These are phyloP conservation scores for Trachelus iudaicus DNA, from an alignment of 2,888 invertebrate species.

Conservation along the genomic window DNA sequence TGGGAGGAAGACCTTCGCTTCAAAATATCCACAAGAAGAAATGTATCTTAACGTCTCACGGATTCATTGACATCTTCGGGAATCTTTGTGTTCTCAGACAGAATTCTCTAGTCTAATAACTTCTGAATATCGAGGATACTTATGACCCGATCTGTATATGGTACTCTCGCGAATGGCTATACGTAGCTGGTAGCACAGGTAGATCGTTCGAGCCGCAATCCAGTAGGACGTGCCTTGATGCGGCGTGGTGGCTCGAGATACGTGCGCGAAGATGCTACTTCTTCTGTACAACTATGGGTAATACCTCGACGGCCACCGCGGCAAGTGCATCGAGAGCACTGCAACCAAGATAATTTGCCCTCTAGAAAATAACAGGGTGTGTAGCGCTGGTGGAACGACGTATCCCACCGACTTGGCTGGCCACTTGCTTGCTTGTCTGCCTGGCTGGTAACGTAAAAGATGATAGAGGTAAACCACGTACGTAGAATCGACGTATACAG, in stretches of 20 bases:
- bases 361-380: conserved; percentile 61
- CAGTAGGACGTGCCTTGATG: conserved; percentile 64
- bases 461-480: not conserved
- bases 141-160: conserved; percentile 12
- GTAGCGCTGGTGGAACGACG: conserved; percentile 45
- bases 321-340: conserved; percentile 59
- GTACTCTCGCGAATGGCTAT: not conserved
- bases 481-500: not conserved
- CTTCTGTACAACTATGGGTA: conserved; percentile 54
- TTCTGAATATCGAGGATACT: not conserved
- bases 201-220: conserved; percentile 59
- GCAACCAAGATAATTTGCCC: conserved; percentile 56
- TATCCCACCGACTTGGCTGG: conserved; percentile 14
- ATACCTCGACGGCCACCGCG: conserved; percentile 31
- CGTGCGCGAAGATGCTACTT: conserved; percentile 63
- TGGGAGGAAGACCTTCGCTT: conserved; percentile 18
- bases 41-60: not conserved
- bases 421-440: conserved; percentile 22
- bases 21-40: conserved; percentile 12
- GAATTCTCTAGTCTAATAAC: not conserved
- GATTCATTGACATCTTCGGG: not conserved
- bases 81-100: not conserved
- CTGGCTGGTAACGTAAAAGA: conserved; percentile 2
- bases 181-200: conserved; percentile 45
- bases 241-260: conserved; percentile 61